Base-by-base conservation (phyloP, 2,113 vertebrate species). In the Himantopus leucocephalus region DNA sequence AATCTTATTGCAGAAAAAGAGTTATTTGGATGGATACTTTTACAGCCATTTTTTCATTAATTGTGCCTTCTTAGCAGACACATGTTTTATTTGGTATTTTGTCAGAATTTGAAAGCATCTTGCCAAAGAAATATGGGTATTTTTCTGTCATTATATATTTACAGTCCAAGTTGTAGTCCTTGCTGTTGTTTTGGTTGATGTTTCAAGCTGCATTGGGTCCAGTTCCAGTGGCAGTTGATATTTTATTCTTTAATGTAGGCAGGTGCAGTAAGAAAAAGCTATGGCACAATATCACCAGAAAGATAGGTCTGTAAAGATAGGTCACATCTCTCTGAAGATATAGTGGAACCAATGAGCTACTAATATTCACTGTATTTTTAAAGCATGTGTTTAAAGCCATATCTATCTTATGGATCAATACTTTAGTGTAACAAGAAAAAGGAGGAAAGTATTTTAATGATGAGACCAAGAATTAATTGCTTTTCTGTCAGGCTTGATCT, bases 381-480 rank as follows among this genome's bases (percentile, higher is more conserved):
- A 95, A 56, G 30, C 52, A 79, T 13, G 4, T 79, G 55, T 90
- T 70, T 89, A 43, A 74, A 91, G 26, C 24, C 20, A 9, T 95
- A 55, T 70, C 86, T 73, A 39, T 72, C 70, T 62, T 23, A 48
- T 22, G 73, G 84, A 87, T 85, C 68, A 68, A 85, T 85, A 95
- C 50, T 76, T 92, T 37, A 19, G 39, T 76, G 60, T 43, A 90
- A 47, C 27, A 96, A 77, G 83, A 64, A 91, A 89, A 48, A 84
- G 35, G 63, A 92, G 35, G 12, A 29, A 92, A 43, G 15, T 56
- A 78, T 90, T 93, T 50, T 72, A 89, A 52, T 62, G 11, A 83
- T 94, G n/a, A 94, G 53, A 89, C 53, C 24, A 93, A 64, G 97
- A 96, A 94, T 66, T 24, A 48, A 58, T 87, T 67, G 29, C 9